These are phyloP conservation scores for Pachydiplax longipennis DNA, from an alignment of 2,888 invertebrate genomes.

Conservation along the genomic window DNA sequence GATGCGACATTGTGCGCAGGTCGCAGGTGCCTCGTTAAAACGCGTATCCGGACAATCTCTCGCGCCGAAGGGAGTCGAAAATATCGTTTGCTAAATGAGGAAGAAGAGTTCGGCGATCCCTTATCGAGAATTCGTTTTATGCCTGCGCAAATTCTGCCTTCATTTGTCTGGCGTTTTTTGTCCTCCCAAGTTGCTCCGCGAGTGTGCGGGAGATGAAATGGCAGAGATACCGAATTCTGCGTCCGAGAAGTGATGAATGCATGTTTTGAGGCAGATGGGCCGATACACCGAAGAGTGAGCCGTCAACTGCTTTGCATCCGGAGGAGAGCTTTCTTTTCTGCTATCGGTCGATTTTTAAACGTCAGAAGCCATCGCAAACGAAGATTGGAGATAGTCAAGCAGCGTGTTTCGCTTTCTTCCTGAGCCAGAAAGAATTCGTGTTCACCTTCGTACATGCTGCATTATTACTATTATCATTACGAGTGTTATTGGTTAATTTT, in stretches of 20 bases:
- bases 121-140: slow-evolving; percentile 25
- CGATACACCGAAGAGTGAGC: slow-evolving; percentile 16
- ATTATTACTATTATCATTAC: no score
- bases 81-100: slow-evolving; percentile 5
- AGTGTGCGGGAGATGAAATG: slow-evolving; percentile 8
- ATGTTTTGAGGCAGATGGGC: background rate
- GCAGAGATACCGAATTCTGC: background rate
- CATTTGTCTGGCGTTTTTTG: background rate
- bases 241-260: slow-evolving; percentile 8
- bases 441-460: background rate
- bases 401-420: background rate
- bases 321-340: background rate
- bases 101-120: background rate
- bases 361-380: background rate
- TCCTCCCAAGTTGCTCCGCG: background rate
- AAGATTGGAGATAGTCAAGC: background rate
- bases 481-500: no score
- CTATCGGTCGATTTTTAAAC: background rate
- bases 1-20: background rate
- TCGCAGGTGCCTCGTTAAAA: background rate
- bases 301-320: slow-evolving; percentile 19
- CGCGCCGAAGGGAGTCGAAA: background rate
- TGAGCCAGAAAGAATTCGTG: background rate
- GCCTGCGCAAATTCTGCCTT: background rate
- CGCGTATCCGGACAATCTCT: background rate